phyloP scores from a whole-genome alignment of 2,797 vertebrate species.

The Fringilla coelebs region DNA sequence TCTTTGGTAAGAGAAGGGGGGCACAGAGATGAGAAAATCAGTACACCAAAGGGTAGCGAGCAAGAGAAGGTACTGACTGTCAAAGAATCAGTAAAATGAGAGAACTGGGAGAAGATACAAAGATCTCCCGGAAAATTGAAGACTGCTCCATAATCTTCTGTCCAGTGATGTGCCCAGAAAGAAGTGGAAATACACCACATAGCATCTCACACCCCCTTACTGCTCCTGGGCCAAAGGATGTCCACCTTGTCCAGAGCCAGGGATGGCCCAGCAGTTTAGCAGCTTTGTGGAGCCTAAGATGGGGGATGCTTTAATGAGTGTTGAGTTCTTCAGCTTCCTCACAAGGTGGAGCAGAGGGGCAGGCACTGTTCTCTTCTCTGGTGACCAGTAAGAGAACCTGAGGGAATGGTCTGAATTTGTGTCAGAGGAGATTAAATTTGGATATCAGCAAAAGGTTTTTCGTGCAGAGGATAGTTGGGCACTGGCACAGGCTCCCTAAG shows the following conservation, averaged over 20 bases:
- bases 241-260: not conserved
- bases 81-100: not conserved
- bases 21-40: not conserved
- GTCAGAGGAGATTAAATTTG: not conserved
- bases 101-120: not conserved
- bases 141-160: not conserved
- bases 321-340: not conserved
- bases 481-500: not conserved
- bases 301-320: not conserved
- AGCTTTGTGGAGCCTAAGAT: not conserved
- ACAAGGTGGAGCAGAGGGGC: not conserved
- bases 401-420: not conserved
- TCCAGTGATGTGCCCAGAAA: not conserved
- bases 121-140: not conserved
- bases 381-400: not conserved
- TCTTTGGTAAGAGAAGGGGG: not conserved
- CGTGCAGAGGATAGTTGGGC: accelerated
- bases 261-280: not conserved
- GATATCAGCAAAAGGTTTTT: not conserved
- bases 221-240: not conserved
- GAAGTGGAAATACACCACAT: not conserved
- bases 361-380: not conserved
- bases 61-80: not conserved
- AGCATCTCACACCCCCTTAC: not conserved
- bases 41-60: not conserved